Evolutionary conservation across 2,888 invertebrate species (phyloP), one percentile per base, ranked within the genome.

Genomic region (Metalampra italica): DNA sequence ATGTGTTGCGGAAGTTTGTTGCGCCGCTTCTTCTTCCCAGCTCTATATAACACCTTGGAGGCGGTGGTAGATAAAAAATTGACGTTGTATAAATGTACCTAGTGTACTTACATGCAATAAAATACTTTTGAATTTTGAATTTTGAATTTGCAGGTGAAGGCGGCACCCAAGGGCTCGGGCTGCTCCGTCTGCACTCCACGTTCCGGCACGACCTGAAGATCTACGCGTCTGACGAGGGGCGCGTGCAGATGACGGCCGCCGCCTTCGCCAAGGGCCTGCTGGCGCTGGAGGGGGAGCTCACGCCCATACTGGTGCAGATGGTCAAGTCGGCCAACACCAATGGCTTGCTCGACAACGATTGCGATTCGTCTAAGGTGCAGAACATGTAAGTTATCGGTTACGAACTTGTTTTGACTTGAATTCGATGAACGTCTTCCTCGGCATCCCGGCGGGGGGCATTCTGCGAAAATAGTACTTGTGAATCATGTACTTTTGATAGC

Each of bases 211-310:
- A 99, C 82, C 91, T 99, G 52, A 99, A 99, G 91, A 99, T 99
- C 64, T 99, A 99, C 84, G 99, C 99, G 0, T 98, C 98, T 0
- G 99, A 99, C 80, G 99, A 99, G 80, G 99, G 99, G 2, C 91
- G 99, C 49, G 99, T 99, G 1, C 99, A 99, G 86, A 99, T 99
- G 98, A 99, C 99, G 0, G 99, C 99, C 0, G 99, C 99, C 0
- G 99, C 99, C 1, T 99, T 99, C 83, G 98, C 99, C 2, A 99
- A 99, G 90, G 99, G 99, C 0, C 90, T 99, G 30, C 90, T 99
- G 8, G 99, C 99, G 0, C 78, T 99, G 45, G 99, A 99, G 81
- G 99, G 99, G 0, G 99, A 99, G 82, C 90, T 99, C 37, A 98
- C 99, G 0, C 99, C 99, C 0, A 99, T 99, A 75, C 88, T 99